Conservation (phyloP, 2,113 vertebrate species). For the Raja brachyura region DNA sequence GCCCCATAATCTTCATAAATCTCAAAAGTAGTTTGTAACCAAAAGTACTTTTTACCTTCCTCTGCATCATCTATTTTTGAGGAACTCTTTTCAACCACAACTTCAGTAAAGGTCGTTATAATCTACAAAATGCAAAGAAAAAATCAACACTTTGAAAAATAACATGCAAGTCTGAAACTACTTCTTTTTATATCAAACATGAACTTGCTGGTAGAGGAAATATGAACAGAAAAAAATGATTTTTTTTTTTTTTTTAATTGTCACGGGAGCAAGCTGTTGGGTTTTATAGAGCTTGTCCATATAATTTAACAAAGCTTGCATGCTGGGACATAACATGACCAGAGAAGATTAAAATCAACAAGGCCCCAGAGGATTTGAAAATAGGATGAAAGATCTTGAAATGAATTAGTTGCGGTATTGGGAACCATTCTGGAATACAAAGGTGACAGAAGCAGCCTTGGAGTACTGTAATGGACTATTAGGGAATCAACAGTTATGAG, state of each 20-base stretch:
- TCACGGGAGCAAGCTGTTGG: background rate
- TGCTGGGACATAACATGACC: background rate
- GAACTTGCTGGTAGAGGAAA: background rate
- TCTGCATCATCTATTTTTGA: slow-evolving; percentile 44
- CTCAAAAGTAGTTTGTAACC: background rate
- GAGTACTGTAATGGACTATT: no score
- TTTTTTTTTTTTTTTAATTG: background rate
- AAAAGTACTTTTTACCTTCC: slow-evolving; percentile 49
- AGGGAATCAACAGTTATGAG: no score
- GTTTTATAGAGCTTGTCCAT: background rate
- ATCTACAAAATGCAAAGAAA: slow-evolving; percentile 48
- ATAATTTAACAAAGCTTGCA: background rate
- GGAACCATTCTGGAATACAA: background rate
- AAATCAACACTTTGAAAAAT: background rate
- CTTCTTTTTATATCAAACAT: background rate
- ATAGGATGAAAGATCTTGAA: background rate
- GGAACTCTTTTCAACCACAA: slow-evolving; percentile 57
- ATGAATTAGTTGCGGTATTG: background rate
- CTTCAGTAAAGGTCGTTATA: slow-evolving; percentile 68
- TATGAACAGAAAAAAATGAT: background rate
- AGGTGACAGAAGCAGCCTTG: background rate
- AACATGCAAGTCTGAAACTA: background rate
- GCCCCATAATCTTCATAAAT: background rate
- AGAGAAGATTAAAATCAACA: background rate
- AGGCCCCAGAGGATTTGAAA: background rate